Conservation (phyloP, 2,113 vertebrate genomes). For the Heptranchias perlo region DNA sequence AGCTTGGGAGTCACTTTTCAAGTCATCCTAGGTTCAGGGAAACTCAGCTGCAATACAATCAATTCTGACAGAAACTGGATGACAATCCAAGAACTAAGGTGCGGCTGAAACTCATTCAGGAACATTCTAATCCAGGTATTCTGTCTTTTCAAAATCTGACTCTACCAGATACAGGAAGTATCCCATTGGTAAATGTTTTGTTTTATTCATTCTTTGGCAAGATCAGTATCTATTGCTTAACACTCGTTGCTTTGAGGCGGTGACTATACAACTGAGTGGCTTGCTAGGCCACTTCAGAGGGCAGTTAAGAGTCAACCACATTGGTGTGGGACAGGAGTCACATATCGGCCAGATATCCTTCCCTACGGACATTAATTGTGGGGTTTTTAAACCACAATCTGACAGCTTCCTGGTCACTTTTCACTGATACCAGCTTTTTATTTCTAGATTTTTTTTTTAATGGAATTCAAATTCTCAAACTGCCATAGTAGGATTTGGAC, state of each 20-base stretch:
- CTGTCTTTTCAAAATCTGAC: neutral
- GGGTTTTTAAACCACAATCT: neutral
- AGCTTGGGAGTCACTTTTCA: neutral
- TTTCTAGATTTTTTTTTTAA: neutral
- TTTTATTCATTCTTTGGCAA: neutral
- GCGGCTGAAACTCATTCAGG: neutral
- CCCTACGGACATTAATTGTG: too few species aligned
- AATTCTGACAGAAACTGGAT: neutral
- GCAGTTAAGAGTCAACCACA: neutral
- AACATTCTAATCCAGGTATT: neutral
- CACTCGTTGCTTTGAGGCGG: neutral
- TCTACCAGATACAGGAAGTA: neutral
- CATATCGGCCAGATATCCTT: neutral
- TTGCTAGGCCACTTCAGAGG: neutral
- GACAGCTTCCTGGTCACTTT: neutral
- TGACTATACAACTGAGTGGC: neutral
- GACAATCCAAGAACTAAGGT: neutral
- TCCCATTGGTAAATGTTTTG: neutral
- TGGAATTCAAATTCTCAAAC: neutral
- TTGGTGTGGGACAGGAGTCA: neutral
- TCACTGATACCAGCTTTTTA: neutral
- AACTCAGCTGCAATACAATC: neutral
- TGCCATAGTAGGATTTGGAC: neutral
- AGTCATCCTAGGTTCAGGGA: neutral
- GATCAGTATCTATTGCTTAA: neutral